Percentiles rank a stretch among this genome's conserved stretches.
phyloP scores from a whole-genome alignment of 2,113 vertebrate genomes.

The Lagopus muta region DNA sequence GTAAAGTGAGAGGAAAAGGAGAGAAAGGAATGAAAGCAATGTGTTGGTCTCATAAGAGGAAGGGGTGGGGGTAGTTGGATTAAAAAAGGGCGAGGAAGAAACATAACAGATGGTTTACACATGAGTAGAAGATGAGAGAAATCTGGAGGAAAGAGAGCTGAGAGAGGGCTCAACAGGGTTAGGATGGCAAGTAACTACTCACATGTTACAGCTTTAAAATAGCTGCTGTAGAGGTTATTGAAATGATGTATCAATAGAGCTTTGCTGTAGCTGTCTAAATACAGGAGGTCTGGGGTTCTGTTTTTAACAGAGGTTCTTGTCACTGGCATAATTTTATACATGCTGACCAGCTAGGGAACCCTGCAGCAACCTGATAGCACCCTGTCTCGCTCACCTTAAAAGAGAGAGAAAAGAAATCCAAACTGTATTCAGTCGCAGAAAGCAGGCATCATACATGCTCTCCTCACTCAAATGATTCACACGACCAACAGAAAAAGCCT shows the following conservation, averaged over 20 bases:
- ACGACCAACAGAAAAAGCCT: not conserved
- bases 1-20: slow-evolving; percentile 70
- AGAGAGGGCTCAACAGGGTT: slow-evolving; percentile 60
- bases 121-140: slow-evolving; percentile 65
- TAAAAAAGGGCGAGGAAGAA: slow-evolving; percentile 68
- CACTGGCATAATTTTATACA: not conserved
- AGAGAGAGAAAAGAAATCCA: not conserved
- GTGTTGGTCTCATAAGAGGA: slow-evolving; percentile 72
- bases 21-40: slow-evolving; percentile 69
- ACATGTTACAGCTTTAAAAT: slow-evolving; percentile 52
- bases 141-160: slow-evolving; percentile 60
- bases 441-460: not conserved
- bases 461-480: not conserved
- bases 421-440: not conserved
- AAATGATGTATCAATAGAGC: slow-evolving; percentile 56
- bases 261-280: slow-evolving; percentile 24
- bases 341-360: slow-evolving; percentile 27
- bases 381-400: not conserved
- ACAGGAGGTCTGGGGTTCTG: not conserved
- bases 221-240: slow-evolving; percentile 60
- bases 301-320: slow-evolving; percentile 3
- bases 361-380: not conserved
- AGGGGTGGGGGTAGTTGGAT: slow-evolving; percentile 63
- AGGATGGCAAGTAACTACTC: slow-evolving; percentile 60
- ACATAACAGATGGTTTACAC: slow-evolving; percentile 72